Evolutionary conservation across 2,888 invertebrate genomes (phyloP).

Genomic region (Nemurella pictetii): DNA sequence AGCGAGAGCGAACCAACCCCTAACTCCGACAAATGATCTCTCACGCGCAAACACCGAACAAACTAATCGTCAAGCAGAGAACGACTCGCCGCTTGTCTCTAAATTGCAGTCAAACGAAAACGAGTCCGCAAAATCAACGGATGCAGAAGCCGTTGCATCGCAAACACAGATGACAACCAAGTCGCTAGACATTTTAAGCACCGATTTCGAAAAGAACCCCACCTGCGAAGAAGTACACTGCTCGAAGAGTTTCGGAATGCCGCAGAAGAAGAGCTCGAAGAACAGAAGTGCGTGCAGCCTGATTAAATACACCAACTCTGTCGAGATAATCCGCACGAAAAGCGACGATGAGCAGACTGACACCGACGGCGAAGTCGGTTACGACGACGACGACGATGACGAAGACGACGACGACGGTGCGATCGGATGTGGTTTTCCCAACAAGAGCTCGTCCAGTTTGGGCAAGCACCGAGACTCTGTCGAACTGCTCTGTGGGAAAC

Average conservation of each 20-base stretch:
- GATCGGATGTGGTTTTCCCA: neutral
- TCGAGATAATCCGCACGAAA: neutral
- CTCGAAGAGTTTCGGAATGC: neutral
- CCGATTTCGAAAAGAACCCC: neutral
- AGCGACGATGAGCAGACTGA: neutral
- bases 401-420: neutral
- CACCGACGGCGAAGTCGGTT: neutral
- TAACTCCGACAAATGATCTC: too few relatives aligned
- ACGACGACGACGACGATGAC: neutral
- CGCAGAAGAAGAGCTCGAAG: neutral
- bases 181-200: neutral
- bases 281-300: neutral
- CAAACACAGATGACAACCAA: neutral
- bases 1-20: too few relatives aligned
- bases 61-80: too few relatives aligned
- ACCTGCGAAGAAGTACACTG: neutral
- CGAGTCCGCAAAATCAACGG: neutral
- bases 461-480: slow-evolving; percentile 5
- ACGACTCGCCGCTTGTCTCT: too few relatives aligned
- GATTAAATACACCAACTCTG: neutral
- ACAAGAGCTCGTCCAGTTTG: neutral
- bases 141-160: neutral
- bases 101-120: too few relatives aligned
- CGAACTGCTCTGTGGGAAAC: neutral
- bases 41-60: too few relatives aligned